A percentile compares a stretch with the other conserved stretches of the same genome.
Conservation (phyloP, 2,113 vertebrate species). For the Centropus unirufus region DNA sequence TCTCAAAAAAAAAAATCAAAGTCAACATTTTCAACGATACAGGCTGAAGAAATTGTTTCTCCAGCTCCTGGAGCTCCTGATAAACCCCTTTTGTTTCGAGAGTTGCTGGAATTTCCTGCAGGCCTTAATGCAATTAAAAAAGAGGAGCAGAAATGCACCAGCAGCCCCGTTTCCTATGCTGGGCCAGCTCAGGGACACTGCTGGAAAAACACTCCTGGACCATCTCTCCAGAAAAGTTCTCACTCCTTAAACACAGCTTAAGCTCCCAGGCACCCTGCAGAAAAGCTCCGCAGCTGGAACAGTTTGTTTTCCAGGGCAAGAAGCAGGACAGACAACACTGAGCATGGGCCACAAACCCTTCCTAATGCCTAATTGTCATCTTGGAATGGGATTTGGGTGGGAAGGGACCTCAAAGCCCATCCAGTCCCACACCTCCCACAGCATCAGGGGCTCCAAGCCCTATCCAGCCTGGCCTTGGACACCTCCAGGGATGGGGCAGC, state of each 20-base stretch:
- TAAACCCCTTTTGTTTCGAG: not conserved
- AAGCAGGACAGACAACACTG: not conserved
- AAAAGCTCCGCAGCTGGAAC: not conserved
- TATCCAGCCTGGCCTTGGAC: no score
- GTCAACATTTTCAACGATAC: not conserved
- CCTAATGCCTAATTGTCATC: no score
- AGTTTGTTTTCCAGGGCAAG: not conserved
- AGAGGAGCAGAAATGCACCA: not conserved
- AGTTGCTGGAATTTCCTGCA: not conserved
- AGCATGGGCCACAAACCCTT: not conserved
- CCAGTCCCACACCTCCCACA: no score
- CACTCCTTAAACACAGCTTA: not conserved
- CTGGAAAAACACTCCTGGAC: not conserved
- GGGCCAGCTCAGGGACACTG: not conserved
- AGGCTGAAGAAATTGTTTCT: not conserved
- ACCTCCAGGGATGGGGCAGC: no score
- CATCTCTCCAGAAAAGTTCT: not conserved
- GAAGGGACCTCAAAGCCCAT: no score
- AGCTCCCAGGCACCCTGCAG: not conserved
- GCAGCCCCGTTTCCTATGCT: fast-evolving
- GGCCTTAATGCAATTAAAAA: not conserved
- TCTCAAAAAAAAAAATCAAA: not conserved
- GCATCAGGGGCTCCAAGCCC: no score
- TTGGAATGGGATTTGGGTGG: no score
- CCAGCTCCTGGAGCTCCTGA: fast-evolving